A percentile compares a stretch with the other conserved stretches of the same genome.
phyloP scores from a whole-genome alignment of 2,797 vertebrate species.

The Sebastes umbrosus region DNA sequence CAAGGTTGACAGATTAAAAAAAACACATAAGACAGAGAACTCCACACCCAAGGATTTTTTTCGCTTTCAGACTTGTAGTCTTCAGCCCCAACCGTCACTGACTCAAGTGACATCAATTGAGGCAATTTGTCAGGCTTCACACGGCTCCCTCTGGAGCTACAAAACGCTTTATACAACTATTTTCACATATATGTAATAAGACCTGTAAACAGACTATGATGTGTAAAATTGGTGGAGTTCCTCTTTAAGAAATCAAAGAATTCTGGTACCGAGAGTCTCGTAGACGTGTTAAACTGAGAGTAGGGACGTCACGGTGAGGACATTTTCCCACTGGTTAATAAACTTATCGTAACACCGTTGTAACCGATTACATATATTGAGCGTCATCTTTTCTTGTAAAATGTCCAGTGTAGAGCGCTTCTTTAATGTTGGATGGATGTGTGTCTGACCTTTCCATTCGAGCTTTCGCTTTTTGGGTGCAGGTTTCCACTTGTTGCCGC shows the following conservation, averaged over 20 bases:
- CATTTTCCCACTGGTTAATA: too few species aligned
- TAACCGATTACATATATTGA: too few species aligned
- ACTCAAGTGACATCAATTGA: constrained; percentile 8
- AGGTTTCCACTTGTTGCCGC: too few species aligned
- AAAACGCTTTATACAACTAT: constrained; percentile 1
- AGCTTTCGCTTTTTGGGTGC: too few species aligned
- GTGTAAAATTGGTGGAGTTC: background rate
- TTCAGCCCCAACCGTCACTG: background rate
- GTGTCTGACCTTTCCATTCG: too few species aligned
- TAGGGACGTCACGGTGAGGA: too few species aligned
- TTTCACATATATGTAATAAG: background rate
- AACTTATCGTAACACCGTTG: accelerated
- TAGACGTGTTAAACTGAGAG: too few species aligned
- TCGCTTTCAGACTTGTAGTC: background rate
- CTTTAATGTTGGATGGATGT: too few species aligned
- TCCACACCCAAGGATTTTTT: background rate
- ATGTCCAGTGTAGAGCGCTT: too few species aligned
- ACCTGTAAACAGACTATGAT: constrained; percentile 7
- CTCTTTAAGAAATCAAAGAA: background rate
- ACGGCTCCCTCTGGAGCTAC: background rate
- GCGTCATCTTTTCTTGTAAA: too few species aligned
- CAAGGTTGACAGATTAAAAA: too few species aligned
- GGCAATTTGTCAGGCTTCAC: constrained; percentile 11
- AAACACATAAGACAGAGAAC: background rate
- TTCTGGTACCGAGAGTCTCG: background rate